Conservation (phyloP, 1,140 invertebrate genomes). For the Armadillidium nasatum region DNA sequence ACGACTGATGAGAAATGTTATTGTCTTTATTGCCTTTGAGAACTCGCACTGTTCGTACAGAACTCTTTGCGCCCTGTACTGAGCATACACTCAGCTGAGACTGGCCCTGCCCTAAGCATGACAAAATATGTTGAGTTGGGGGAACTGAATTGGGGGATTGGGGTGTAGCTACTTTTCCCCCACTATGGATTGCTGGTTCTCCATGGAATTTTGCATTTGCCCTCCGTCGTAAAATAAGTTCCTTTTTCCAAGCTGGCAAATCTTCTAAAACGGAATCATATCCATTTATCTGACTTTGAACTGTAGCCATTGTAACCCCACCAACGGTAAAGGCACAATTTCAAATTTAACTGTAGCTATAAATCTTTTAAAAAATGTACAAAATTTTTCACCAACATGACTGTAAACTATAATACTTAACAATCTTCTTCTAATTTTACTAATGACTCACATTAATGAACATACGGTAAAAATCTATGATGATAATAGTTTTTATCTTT, state of each 20-base stretch:
- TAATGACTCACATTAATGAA: too few species aligned
- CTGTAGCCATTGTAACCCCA: not conserved
- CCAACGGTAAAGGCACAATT: not conserved
- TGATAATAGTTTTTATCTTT: too few species aligned
- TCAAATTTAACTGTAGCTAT: too few species aligned
- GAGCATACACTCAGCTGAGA: conserved; percentile 25
- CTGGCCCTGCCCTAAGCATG: conserved; percentile 29
- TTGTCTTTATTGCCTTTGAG: conserved; percentile 25
- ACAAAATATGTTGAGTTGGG: conserved; percentile 12
- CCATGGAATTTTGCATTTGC: conserved; percentile 40
- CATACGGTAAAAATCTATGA: too few species aligned
- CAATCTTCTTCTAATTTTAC: too few species aligned
- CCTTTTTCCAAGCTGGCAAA: conserved; percentile 39
- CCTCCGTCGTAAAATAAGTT: conserved; percentile 40
- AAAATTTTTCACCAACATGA: too few species aligned
- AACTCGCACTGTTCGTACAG: conserved; percentile 34
- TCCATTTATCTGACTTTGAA: not conserved
- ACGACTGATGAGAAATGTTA: conserved; percentile 25
- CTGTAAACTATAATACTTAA: too few species aligned
- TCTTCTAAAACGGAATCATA: conserved; percentile 36
- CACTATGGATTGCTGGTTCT: conserved; percentile 21
- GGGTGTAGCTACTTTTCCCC: conserved; percentile 26
- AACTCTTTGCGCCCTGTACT: conserved; percentile 36
- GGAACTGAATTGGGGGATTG: conserved; percentile 33
- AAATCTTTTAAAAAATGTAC: too few species aligned